Base-by-base conservation (phyloP, 2,888 invertebrate species). In the Trissolcus brochymenae region DNA sequence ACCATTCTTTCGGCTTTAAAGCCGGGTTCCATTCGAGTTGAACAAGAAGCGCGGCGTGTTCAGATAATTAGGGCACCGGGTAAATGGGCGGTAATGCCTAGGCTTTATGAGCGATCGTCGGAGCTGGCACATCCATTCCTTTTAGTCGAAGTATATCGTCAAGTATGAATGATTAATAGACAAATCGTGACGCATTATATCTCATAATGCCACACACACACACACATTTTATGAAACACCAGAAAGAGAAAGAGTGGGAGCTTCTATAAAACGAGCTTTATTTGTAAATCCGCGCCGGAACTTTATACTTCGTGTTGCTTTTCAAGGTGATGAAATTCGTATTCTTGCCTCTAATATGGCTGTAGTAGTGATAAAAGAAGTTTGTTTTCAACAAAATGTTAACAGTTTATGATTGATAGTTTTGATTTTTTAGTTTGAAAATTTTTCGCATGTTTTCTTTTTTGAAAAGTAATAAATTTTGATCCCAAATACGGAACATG, bases 101-200 rank as follows among this genome's bases (percentile, higher is more conserved):
- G 56, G 57, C 57, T 62, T 53, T 68, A 62, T 62, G 64, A 68
- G 75, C 68, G 60, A 70, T 70, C 41, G 67, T 51, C 29, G 57
- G 25, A 50, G 67, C 62, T 61, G 56, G 64, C 60, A 60, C 65
- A 65, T 70, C 56, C 66, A 57, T 76, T 66, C 61, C 61, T 61
- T 76, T 71, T 70, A 76, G 61, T 67, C 50, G 25, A 40, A 53
- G 29, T 53, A 65, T 43, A 61, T 49, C 29, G 51, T 43, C 60
- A 61, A 60, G 54, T 71, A 71, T 71, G 57, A 76, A 76, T 71
- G 76, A 76, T 76, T 71, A 70, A 76, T 76, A 57, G 67, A 25
- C 46, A 49, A 71, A 66, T 53, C 49, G 55, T 64, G 64, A 50
- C 29, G 21, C 25, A 25, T 25, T 25, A 25, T 25, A 4, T 25